Evolutionary conservation across 2,888 invertebrate genomes (phyloP), one percentile per base, ranked within the genome.

Genomic region (Patella caerulea): DNA sequence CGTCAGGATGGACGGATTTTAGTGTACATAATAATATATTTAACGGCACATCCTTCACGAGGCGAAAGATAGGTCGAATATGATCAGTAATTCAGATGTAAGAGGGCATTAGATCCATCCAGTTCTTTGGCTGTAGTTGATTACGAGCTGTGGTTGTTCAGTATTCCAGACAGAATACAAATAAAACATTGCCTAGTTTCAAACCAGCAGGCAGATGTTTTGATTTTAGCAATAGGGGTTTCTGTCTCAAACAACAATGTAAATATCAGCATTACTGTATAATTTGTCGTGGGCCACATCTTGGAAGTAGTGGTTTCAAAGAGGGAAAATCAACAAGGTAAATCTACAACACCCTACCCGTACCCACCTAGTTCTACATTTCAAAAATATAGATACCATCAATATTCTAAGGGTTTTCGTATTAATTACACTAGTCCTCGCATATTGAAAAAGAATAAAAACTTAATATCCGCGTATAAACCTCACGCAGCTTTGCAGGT

Each of bases 41-140:
- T 52, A 15, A 12, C 71, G 24, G 73, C 71, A 3, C 73, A 78
- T 12, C 72, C 74, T 4, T 14, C 71, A 19, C 9, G 74, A 14
- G 45, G 52, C 7, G 17, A 56, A 19, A 73, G 76, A 12, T 78
- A 75, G 78, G 34, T 19, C 45, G 12, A 24, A 3, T 75, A 75
- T 73, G 78, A 78, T 53, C 45, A 70, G 17, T 75, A 78, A 45
- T 78, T 72, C 15, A 54, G 78, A 12, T 70, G 73, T 52, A 75
- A 71, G 24, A 75, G 19, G 69, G 56, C 34, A 3, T 3, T 9
- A 4, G 54, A 78, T 65, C 75, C 75, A 4, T 45, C 75, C 24
- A 52, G 53, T 17, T 75, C 75, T 12, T 78, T 75, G 78, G 72
- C 69, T 19, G 24, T 11, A 5, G 24, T 78, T 15, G 75, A 78